Evolutionary conservation across 2,888 invertebrate genomes (phyloP).

Genomic region (Patella pellucida): DNA sequence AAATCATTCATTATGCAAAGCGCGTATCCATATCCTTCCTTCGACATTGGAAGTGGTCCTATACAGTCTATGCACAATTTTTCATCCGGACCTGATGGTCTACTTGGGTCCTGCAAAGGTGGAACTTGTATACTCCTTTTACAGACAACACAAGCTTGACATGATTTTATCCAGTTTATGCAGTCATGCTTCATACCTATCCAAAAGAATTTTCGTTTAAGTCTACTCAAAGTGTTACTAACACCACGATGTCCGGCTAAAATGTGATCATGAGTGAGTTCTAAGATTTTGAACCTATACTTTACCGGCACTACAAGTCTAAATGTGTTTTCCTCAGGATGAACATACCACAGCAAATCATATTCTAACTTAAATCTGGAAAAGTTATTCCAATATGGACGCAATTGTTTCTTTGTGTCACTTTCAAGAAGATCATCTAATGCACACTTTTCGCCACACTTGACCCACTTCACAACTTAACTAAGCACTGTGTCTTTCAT

Average conservation of each 20-base stretch:
- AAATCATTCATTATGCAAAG: constrained; percentile 1
- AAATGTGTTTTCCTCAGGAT: neutral
- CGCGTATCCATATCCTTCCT: neutral
- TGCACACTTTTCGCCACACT: too few species aligned
- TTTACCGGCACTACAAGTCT: neutral
- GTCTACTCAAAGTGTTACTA: neutral
- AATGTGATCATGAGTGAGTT: neutral
- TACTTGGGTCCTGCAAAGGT: neutral
- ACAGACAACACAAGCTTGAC: neutral
- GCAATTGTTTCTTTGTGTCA: neutral
- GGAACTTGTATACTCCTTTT: neutral
- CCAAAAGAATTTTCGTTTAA: neutral
- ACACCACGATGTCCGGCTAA: neutral
- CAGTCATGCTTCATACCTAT: neutral
- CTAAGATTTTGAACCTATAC: neutral
- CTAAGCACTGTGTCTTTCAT: neutral
- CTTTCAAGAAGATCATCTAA: neutral
- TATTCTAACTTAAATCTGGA: neutral
- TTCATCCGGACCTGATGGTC: neutral
- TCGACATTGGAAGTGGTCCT: neutral
- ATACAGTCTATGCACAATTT: constrained; percentile 9
- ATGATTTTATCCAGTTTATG: neutral
- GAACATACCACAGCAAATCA: neutral
- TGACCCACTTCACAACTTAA: too few species aligned
- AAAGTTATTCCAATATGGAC: neutral